Evolutionary conservation across 2,888 invertebrate species (phyloP).

Genomic region (Meteorus cinctellus): DNA sequence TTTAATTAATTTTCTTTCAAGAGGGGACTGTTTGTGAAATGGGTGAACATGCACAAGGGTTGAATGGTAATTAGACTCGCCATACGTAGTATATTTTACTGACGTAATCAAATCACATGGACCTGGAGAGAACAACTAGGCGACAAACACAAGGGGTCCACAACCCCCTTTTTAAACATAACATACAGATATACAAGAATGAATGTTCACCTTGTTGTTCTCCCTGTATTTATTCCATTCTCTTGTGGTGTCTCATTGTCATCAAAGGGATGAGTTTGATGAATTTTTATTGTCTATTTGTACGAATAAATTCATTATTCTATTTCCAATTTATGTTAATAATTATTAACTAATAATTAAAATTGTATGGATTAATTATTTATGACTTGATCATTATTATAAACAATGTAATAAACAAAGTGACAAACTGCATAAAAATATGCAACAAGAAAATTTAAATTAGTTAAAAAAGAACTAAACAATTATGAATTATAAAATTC

Average conservation of each 20-base stretch:
- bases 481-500: no score
- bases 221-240: neutral
- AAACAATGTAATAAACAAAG: no score
- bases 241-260: neutral
- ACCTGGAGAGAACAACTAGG: neutral
- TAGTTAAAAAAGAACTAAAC: no score
- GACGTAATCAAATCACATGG: conserved; percentile 28
- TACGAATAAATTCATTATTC: neutral
- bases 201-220: neutral
- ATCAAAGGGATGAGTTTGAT: neutral
- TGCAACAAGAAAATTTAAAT: no score
- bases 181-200: neutral
- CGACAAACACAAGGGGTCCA: conserved; percentile 4
- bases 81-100: conserved; percentile 15
- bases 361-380: no score
- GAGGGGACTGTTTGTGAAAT: neutral
- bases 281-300: neutral
- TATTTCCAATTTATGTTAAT: neutral
- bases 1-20: neutral
- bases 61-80: conserved; percentile 8
- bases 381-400: no score
- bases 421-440: no score
- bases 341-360: no score
- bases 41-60: neutral
- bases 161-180: neutral